Base-by-base conservation (phyloP, 2,113 vertebrate species). In the Calyptomena viridis region DNA sequence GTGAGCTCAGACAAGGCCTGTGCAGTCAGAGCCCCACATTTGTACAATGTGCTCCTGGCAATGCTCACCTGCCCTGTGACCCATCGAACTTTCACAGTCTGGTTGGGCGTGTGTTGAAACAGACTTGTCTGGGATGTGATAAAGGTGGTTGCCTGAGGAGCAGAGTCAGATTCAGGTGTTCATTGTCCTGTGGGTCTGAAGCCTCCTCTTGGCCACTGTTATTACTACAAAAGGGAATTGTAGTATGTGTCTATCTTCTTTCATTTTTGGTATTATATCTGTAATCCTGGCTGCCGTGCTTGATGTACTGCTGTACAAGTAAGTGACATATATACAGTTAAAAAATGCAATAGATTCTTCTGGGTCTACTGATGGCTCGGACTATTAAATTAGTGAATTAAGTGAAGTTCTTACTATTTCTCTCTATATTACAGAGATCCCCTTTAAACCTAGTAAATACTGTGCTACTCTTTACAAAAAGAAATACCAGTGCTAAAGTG, bases 201-300 rank as follows among this genome's bases (percentile, higher is more conserved):
- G 19, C 7, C 27, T 52, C 25, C 19, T 46, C 25, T 60, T 85
- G 44, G 18, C 60, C 64, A 35, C 77, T 53, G 40, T 53, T 67
- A 12, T 1, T 37, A 5, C 42, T 67, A 28, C n/a, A 44, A 44
- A 44, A 15, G 23, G 40, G 28, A 44, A 33, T 19, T 35, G 33
- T 0, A n/a, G 19, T 17, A 23, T 1, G 0, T 42, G 18, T 39
- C 9, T 18, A 5, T 63, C 77, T n/a, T 28, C 24, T 71, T 22
- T 37, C 33, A 4, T 31, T 25, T 55, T 71, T 67, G 14, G 21
- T 72, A 0, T 47, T 46, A 28, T 79, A 75, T 84, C 49, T 73
- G 55, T 8, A 60, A 37, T 52, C 12, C 10, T 55, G 63, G 11
- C 30, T 56, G 18, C 28, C 13, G 2, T 40, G 8, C 37, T 35